Evolutionary conservation across 2,888 invertebrate species (phyloP), one percentile per base, ranked within the genome.

Genomic region (Apamea anceps): DNA sequence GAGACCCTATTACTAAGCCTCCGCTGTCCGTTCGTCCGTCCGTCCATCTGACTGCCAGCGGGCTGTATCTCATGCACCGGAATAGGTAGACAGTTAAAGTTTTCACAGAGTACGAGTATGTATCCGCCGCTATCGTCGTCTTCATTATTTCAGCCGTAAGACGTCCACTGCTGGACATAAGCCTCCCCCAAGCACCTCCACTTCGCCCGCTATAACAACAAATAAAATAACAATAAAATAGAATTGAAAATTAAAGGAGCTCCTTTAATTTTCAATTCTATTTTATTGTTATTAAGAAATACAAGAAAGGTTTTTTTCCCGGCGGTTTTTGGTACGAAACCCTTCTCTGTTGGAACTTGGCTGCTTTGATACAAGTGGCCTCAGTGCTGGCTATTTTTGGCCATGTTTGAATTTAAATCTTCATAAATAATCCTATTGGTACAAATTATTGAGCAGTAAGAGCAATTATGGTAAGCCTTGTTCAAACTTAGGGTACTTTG

Each of bases 381-480:
- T 7, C 18, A 21, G 70, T 1, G 4, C n/a, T 45, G 21, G 42
- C 2, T 37, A n/a, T 37, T n/a, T 65, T 21, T 15, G 45, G 18
- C 18, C 25, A 42, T 51, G 15, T 65, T 79, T 42, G 18, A 42
- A 18, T 80, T 45, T 0, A 63, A 51, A 68, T n/a, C 10, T 80
- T 80, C 45, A 18, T 25, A 70, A 3, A 15, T 42, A 10, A 18
- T 54, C 6, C 8, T 25, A 63, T 54, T 57, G 28, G 5, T 73
- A 21, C 21, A 57, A 54, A 51, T 60, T 76, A 60, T n/a, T 45
- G 18, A 57, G 28, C 32, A 48, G 7, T 48, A 45, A 25, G 7
- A 32, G n/a, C n/a, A 66, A 28, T 72, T 84, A 84, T 25, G 25
- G 15, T 32, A 45, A 77, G 21, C 28, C 6, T 21, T 15, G 37